Percentiles rank a stretch among this genome's conserved stretches.
Conservation (phyloP, 2,113 vertebrate species). For the Malurus melanocephalus region DNA sequence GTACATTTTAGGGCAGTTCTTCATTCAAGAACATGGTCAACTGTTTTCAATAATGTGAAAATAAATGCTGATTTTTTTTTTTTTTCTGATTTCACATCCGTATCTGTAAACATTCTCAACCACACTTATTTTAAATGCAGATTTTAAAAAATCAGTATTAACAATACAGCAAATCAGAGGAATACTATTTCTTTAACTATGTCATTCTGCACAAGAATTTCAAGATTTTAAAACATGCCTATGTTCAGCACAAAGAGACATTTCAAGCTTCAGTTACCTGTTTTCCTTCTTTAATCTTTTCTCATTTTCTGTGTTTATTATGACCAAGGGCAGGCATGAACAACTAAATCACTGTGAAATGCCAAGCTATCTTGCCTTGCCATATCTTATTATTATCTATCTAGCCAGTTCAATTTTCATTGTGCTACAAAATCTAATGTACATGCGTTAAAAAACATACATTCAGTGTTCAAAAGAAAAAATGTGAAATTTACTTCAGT, state of each 20-base stretch:
- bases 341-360: background rate
- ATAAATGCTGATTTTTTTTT: background rate
- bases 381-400: background rate
- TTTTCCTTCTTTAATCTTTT: background rate
- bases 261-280: background rate
- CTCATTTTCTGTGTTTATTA: background rate
- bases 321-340: background rate
- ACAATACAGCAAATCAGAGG: background rate
- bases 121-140: background rate
- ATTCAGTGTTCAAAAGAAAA: background rate
- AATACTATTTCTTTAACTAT: background rate
- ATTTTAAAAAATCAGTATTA: background rate
- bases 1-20: background rate
- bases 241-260: background rate
- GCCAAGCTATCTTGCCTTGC: background rate
- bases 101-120: background rate
- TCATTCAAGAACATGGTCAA: background rate
- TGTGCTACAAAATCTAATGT: background rate
- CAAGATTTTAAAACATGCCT: background rate
- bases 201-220: background rate
- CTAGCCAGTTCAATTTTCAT: background rate
- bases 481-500: background rate
- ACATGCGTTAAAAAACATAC: background rate
- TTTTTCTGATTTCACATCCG: background rate
- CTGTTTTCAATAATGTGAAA: background rate